Percentiles rank a stretch among this genome's conserved stretches.
Evolutionary conservation across 2,113 vertebrate species (phyloP).

Genomic region (Amphilophus citrinellus): DNA sequence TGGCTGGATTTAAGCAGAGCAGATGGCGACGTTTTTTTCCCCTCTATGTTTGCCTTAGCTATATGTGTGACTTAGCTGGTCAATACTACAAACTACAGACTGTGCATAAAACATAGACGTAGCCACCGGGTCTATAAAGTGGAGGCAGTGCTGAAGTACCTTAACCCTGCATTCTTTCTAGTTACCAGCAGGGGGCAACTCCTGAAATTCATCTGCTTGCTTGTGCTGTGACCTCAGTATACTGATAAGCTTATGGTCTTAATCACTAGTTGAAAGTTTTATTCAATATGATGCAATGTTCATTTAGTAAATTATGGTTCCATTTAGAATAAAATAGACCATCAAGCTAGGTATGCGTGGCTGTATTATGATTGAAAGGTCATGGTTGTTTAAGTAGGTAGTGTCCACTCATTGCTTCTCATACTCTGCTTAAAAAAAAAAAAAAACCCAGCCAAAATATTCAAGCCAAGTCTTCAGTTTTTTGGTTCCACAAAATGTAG

Average conservation of each 20-base stretch:
- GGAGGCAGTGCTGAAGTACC: not conserved
- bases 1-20: slow-evolving; percentile 1
- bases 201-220: no score
- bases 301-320: not conserved
- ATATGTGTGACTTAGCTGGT: not conserved
- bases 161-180: no score
- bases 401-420: no score
- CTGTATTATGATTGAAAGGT: not conserved
- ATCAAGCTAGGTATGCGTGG: not conserved
- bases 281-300: no score
- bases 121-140: not conserved
- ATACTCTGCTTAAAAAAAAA: no score
- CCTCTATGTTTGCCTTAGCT: not conserved
- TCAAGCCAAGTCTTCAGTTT: not conserved
- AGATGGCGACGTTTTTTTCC: not conserved
- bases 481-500: not conserved
- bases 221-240: no score
- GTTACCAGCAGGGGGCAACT: no score
- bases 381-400: no score
- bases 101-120: not conserved
- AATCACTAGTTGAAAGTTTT: no score
- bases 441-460: no score
- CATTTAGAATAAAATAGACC: not conserved
- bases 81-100: not conserved
- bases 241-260: no score